A percentile compares a stretch with the other conserved stretches of the same genome.
Evolutionary conservation across 2,797 vertebrate species (phyloP).

Genomic region (Enteromius fasciolatus): DNA sequence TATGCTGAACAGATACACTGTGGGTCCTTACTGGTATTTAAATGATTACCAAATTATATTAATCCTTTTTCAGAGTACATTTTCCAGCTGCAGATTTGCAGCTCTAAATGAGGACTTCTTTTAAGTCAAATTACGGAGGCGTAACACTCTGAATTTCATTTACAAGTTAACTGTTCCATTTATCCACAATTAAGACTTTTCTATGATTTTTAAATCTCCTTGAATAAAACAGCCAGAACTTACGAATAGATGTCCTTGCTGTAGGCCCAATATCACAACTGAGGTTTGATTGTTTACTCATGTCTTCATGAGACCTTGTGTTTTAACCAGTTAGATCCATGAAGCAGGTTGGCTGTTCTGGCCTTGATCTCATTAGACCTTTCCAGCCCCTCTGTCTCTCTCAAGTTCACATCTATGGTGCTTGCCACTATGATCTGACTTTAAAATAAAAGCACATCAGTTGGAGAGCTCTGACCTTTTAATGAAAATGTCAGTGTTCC

Average conservation of each 20-base stretch:
- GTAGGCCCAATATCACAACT: conserved; percentile 59
- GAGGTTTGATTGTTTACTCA: conserved; percentile 66
- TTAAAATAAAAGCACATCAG: conserved; percentile 75
- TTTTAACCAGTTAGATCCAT: conserved; percentile 25
- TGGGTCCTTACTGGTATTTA: conserved; percentile 82
- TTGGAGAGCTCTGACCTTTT: conserved; percentile 80
- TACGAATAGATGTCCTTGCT: conserved; percentile 38
- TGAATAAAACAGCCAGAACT: conserved; percentile 26
- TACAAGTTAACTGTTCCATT: conserved; percentile 74
- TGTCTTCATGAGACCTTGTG: conserved; percentile 53
- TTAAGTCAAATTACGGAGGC: conserved; percentile 81
- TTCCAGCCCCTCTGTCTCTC: conserved; percentile 35
- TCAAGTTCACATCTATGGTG: conserved; percentile 39
- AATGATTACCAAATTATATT: conserved; percentile 87
- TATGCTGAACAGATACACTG: conserved; percentile 82
- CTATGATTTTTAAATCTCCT: conserved; percentile 58
- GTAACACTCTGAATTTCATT: conserved; percentile 73
- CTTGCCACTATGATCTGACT: conserved; percentile 55
- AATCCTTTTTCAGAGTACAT: conserved; percentile 84
- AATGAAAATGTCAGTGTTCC: conserved; percentile 82
- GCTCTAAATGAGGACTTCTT: conserved; percentile 82
- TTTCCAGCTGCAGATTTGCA: conserved; percentile 81
- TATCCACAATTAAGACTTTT: conserved; percentile 71
- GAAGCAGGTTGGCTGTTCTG: conserved; percentile 30
- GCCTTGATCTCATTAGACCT: conserved; percentile 73